Conservation (phyloP, 2,113 vertebrate species). For the Gopherus evgoodei region DNA sequence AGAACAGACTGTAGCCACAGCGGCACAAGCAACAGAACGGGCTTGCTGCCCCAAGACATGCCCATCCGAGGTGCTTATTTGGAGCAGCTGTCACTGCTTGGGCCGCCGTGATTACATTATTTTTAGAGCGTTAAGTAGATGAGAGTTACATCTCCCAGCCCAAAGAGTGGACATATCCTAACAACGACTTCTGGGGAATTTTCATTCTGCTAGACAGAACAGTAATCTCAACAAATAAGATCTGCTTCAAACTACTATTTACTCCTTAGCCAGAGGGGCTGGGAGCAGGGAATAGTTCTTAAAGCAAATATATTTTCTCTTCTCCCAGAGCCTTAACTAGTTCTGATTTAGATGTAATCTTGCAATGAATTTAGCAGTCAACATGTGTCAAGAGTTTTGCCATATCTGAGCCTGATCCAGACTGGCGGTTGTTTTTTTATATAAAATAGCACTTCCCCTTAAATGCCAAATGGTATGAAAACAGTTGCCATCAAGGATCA, state of each 20-base stretch:
- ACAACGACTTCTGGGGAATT: background rate
- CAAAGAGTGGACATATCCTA: background rate
- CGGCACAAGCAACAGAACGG: background rate
- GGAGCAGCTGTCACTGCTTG: background rate
- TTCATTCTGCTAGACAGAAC: background rate
- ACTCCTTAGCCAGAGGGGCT: background rate
- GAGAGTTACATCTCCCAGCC: background rate
- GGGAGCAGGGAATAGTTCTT: background rate
- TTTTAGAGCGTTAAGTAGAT: background rate
- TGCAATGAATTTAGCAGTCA: background rate
- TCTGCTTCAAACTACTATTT: background rate
- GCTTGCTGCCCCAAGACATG: background rate
- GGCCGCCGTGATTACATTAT: background rate
- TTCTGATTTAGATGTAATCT: background rate
- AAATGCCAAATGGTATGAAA: background rate
- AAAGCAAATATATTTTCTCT: background rate
- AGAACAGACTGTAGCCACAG: background rate
- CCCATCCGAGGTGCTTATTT: background rate
- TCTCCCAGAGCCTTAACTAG: background rate
- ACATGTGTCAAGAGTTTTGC: accelerated
- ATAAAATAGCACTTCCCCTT: background rate
- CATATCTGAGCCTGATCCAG: background rate
- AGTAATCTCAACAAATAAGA: background rate
- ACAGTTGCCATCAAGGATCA: background rate
- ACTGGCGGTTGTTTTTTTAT: background rate